phyloP scores from a whole-genome alignment of 2,113 vertebrate species.

The Passer montanus region DNA sequence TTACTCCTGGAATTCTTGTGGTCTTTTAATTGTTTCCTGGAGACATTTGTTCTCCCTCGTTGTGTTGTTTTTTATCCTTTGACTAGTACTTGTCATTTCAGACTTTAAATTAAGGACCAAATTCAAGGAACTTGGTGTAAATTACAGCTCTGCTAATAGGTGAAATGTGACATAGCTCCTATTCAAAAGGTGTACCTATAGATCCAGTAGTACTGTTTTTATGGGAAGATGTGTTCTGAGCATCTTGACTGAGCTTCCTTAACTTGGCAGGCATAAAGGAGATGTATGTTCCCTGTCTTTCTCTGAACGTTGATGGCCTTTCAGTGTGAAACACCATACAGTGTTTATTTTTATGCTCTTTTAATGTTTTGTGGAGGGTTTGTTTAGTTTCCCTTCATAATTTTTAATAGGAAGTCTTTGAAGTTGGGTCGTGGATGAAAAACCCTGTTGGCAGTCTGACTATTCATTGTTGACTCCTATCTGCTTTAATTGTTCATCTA shows the following conservation, averaged over 20 bases:
- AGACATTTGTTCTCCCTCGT: neutral
- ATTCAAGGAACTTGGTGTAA: neutral
- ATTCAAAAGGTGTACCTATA: neutral
- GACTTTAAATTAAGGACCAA: neutral
- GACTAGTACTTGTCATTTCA: neutral
- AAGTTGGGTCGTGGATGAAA: slow-evolving; percentile 9
- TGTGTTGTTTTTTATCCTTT: neutral
- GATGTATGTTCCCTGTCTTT: neutral
- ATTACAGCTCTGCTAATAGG: neutral
- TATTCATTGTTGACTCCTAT: slow-evolving; percentile 12
- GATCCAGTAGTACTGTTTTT: neutral
- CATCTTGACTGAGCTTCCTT: neutral
- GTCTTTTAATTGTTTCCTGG: neutral
- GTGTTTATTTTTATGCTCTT: slow-evolving; percentile 53
- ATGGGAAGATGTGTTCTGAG: neutral
- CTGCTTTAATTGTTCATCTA: neutral
- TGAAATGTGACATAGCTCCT: neutral
- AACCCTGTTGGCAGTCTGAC: slow-evolving; percentile 11
- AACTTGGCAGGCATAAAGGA: neutral
- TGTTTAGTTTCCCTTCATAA: slow-evolving; percentile 38
- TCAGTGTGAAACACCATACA: slow-evolving; percentile 29
- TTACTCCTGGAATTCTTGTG: neutral
- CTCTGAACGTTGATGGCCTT: neutral
- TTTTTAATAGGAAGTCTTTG: slow-evolving; percentile 57
- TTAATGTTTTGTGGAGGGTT: slow-evolving; percentile 12